phyloP scores from a whole-genome alignment of 1,140 invertebrate genomes.

The Ruditapes philippinarum region DNA sequence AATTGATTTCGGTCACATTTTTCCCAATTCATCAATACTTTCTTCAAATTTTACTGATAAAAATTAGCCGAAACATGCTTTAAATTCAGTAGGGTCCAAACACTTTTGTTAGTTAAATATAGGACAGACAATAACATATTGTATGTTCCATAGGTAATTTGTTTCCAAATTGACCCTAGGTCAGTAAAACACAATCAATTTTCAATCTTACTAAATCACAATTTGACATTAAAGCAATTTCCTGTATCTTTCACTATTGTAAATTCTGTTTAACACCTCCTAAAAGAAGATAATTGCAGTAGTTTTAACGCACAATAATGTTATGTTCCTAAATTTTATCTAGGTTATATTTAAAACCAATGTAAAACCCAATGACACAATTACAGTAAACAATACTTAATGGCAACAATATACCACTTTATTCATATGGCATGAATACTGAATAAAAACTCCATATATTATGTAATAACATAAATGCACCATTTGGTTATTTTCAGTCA shows the following conservation, averaged over 20 bases:
- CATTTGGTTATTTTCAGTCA: no score
- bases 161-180: no score
- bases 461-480: no score
- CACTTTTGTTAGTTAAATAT: neutral
- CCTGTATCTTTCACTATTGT: no score
- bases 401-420: neutral
- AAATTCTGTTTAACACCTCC: neutral
- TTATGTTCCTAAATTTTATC: neutral
- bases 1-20: constrained; percentile 31
- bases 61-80: neutral
- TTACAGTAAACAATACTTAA: neutral
- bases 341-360: constrained; percentile 1
- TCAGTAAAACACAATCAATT: no score
- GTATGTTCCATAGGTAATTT: no score
- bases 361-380: neutral
- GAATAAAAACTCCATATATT: no score
- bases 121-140: neutral
- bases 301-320: neutral
- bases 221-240: no score
- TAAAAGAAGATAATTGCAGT: neutral
- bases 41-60: constrained; percentile 25
- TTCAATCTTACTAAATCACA: neutral
- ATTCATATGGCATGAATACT: neutral
- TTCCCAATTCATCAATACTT: constrained; percentile 11
- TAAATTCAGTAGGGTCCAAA: neutral